These are phyloP conservation scores for Corvus hawaiiensis DNA, from an alignment of 2,113 vertebrate species.

Conservation along the genomic window DNA sequence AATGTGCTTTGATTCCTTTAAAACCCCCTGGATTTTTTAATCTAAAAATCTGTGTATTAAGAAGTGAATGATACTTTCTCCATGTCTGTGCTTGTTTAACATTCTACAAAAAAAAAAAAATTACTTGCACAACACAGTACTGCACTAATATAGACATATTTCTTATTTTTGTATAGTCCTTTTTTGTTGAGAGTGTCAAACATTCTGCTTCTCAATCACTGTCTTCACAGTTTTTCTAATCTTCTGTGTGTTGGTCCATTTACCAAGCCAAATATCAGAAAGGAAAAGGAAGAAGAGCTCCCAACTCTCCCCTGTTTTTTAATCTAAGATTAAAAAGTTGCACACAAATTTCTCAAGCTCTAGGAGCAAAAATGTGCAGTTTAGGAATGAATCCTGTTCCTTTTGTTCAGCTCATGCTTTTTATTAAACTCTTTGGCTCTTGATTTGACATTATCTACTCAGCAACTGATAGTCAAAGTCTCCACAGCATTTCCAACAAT, in stretches of 20 bases:
- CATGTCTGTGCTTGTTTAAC: not conserved
- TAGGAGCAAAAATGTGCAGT: not conserved
- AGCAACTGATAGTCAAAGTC: not conserved
- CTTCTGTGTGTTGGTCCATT: not conserved
- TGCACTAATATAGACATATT: not conserved
- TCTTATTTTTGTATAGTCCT: not conserved
- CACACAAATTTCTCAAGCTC: not conserved
- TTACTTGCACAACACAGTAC: not conserved
- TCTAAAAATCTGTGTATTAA: not conserved
- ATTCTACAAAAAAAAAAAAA: not conserved
- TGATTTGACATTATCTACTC: constrained; percentile 11
- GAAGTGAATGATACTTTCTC: not conserved
- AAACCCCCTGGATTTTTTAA: not conserved
- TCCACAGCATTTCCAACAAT: not conserved
- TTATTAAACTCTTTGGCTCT: constrained; percentile 37
- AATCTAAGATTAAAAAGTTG: not conserved
- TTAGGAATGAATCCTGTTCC: not conserved
- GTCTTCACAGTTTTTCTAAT: not conserved
- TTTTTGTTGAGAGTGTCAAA: not conserved
- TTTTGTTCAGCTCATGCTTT: constrained; percentile 41
- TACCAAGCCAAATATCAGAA: not conserved
- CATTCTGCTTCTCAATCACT: not conserved
- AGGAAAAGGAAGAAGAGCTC: not conserved
- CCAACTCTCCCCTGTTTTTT: not conserved
- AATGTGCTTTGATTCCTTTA: not conserved